phyloP scores from a whole-genome alignment of 2,113 vertebrate genomes.

The Cheirogaleus medius region DNA sequence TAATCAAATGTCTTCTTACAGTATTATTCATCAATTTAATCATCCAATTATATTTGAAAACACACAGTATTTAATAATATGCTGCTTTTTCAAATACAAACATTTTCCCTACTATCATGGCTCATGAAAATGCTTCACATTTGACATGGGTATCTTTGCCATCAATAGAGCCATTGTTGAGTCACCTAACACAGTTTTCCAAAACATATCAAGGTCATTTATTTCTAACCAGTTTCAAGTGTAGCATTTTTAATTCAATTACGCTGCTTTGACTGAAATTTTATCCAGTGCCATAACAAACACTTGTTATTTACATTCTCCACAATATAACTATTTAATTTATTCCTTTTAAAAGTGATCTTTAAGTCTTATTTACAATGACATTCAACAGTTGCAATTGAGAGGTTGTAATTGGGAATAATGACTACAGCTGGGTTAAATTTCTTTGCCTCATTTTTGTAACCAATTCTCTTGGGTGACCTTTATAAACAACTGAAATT shows the following conservation, averaged over 20 bases:
- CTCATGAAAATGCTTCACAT: conserved; percentile 9
- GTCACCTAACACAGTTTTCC: neutral
- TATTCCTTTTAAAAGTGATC: conserved; percentile 22
- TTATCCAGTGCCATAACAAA: neutral
- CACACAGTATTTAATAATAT: neutral
- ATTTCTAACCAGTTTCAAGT: conserved; percentile 20
- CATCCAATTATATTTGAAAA: neutral
- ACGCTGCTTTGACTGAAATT: neutral
- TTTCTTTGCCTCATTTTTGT: neutral
- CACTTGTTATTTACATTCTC: conserved; percentile 18
- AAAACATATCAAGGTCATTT: neutral
- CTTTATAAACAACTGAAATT: conserved; percentile 54
- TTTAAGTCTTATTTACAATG: conserved; percentile 47
- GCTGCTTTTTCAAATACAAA: neutral
- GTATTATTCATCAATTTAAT: neutral
- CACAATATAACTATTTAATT: conserved; percentile 6
- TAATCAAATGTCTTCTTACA: neutral
- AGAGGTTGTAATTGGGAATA: neutral
- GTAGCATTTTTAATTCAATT: neutral
- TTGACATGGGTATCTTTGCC: neutral
- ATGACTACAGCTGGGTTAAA: conserved; percentile 16
- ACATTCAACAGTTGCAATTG: conserved; percentile 2
- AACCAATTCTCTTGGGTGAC: neutral
- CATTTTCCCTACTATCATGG: neutral
- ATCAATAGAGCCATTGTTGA: neutral